These are phyloP conservation scores for Enoplosus armatus DNA, from an alignment of 2,797 vertebrate species.

Conservation along the genomic window DNA sequence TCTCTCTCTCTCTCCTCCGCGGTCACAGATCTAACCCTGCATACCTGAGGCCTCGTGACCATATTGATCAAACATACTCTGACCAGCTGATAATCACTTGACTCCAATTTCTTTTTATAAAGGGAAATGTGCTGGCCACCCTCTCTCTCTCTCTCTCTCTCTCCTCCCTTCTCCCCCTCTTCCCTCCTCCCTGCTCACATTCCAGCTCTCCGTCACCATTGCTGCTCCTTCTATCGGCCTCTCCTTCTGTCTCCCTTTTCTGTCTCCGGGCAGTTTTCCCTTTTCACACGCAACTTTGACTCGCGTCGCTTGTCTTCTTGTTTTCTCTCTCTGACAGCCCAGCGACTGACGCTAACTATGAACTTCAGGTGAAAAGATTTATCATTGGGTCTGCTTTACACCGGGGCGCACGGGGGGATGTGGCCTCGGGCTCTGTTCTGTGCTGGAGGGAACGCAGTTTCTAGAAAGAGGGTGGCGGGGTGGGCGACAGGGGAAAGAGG, in stretches of 20 bases:
- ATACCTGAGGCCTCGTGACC: constrained; percentile 93
- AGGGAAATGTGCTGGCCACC: constrained; percentile 81
- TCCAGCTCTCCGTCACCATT: constrained; percentile 49
- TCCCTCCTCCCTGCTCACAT: constrained; percentile 43
- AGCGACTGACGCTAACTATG: neutral
- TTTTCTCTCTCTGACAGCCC: neutral
- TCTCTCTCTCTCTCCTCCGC: constrained; percentile 41
- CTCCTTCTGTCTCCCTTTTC: constrained; percentile 2
- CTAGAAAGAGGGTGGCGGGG: constrained; percentile 3
- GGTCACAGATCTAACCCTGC: constrained; percentile 76
- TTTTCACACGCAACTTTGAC: neutral
- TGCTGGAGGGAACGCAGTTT: constrained; percentile 13
- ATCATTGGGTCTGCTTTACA: neutral
- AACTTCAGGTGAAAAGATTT: neutral
- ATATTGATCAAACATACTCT: constrained; percentile 87
- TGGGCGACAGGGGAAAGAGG: constrained; percentile 2
- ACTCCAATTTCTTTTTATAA: constrained; percentile 89
- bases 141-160: constrained; percentile 77
- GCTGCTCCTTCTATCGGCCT: constrained; percentile 21
- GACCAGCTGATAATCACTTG: constrained; percentile 94
- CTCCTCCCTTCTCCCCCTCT: constrained; percentile 30
- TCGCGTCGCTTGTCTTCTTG: constrained; percentile 24
- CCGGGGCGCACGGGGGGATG: too few relatives aligned
- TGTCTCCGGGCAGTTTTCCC: too few relatives aligned
- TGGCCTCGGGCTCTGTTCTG: constrained; percentile 26